A percentile compares a stretch with the other conserved stretches of the same genome.
Evolutionary conservation across 2,113 vertebrate genomes (phyloP).

Genomic region (Carollia perspicillata): DNA sequence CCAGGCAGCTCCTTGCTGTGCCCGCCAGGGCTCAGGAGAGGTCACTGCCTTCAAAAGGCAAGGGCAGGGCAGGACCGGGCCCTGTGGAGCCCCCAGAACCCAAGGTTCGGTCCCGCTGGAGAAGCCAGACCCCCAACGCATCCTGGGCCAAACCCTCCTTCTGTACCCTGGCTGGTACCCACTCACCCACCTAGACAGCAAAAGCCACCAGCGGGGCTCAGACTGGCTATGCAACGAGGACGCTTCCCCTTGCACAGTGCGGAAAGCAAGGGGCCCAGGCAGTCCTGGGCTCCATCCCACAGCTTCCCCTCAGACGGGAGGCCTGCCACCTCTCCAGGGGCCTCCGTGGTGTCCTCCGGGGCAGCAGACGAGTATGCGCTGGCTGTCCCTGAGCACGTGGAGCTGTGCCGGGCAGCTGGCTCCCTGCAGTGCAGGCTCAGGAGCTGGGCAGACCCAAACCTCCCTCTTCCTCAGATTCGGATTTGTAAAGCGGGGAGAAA

Average conservation of each 20-base stretch:
- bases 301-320: background rate
- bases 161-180: background rate
- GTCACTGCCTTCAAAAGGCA: conserved; percentile 48
- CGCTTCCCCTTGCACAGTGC: fast-evolving
- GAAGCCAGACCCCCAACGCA: fast-evolving
- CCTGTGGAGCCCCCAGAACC: background rate
- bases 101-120: background rate
- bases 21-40: conserved; percentile 49
- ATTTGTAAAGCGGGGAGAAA: background rate
- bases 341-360: no score
- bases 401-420: fast-evolving
- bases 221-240: fast-evolving
- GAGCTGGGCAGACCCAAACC: background rate
- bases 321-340: background rate
- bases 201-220: background rate
- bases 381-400: background rate
- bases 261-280: background rate
- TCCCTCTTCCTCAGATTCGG: background rate
- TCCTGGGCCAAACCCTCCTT: background rate
- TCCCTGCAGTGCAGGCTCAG: no score
- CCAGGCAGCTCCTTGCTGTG: conserved; percentile 63
- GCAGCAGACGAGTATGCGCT: fast-evolving
- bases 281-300: fast-evolving
- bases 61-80: background rate
- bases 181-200: background rate